A percentile compares a stretch with the other conserved stretches of the same genome.
These are phyloP conservation scores for Mylabris sibirica DNA, from an alignment of 2,888 invertebrate species.

Conservation along the genomic window DNA sequence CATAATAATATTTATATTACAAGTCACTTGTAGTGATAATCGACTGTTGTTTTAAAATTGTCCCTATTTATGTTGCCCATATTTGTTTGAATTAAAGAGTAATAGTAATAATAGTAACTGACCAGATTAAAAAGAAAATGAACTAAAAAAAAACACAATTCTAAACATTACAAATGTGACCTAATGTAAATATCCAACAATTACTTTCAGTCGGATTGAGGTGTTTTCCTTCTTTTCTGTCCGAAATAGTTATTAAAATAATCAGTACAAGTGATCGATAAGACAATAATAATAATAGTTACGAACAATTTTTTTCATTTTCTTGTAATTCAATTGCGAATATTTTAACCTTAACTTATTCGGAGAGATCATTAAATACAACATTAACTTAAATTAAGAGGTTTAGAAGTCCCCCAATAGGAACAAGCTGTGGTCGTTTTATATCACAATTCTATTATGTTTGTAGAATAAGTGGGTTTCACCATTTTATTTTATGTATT, in stretches of 20 bases:
- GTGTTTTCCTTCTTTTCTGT: neutral
- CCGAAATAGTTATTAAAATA: neutral
- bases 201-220: neutral
- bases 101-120: neutral
- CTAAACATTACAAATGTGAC: neutral
- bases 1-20: conserved; percentile 21
- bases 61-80: conserved; percentile 27
- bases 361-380: conserved; percentile 56
- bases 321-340: conserved; percentile 12
- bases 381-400: conserved; percentile 51
- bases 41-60: conserved; percentile 11
- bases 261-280: conserved; percentile 29
- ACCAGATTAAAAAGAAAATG: conserved; percentile 16
- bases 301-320: neutral
- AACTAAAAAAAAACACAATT: conserved; percentile 17
- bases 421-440: conserved; percentile 59
- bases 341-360: conserved; percentile 43
- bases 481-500: conserved; percentile 20
- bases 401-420: conserved; percentile 57
- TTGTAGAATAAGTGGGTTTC: conserved; percentile 47
- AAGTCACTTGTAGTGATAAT: conserved; percentile 29
- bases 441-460: conserved; percentile 57
- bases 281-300: neutral
- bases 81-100: neutral
- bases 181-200: conserved; percentile 4